Base-by-base conservation (phyloP, 2,797 vertebrate genomes). In the Distichodus sexfasciatus region DNA sequence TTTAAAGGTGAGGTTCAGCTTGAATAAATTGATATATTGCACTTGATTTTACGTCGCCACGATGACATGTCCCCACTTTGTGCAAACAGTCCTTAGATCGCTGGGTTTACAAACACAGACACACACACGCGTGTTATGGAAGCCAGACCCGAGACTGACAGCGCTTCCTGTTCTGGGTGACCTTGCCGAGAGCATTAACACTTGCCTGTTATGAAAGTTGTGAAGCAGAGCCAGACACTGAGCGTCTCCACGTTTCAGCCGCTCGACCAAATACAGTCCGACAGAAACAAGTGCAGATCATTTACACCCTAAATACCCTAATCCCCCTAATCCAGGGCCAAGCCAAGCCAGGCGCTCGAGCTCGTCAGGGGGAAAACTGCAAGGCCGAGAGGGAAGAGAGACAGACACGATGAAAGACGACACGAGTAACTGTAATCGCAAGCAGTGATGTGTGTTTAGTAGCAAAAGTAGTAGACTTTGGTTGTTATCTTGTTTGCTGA, bases 271-370 rank as follows among this genome's bases (percentile, higher is more conserved):
- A 70, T 64, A 71, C 41, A 65, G 47, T 54, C 64, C 46, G 75
- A 74, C 63, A 64, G 69, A 35, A 68, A 71, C 62, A 73, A 76
- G 70, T 71, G 67, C 28, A 62, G 46, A 65, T 74, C 71, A 74
- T 76, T 80, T 78, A 73, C 67, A 78, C 67, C 41, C 59, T 44
- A 51, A 63, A 76, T 63, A 51, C 53, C 46, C 41, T 51, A 62
- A 71, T 31, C 21, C 29, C n/a, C 55, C 51, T 67, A 60, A 63
- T 58, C 61, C 36, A 60, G 51, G 48, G 54, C 57, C 50, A 40
- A 17, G 60, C 29, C 3, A 53, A 50, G 58, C 57, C 74, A 71
- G 50, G 43, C 29, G 8, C 38, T 17, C 38, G 1, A 6, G 7
- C 17, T n/a, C n/a, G n/a, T 6, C 6, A 7, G 23, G 17, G 29